phyloP scores from a whole-genome alignment of 2,888 invertebrate species.

The Shargacucullia verbasci region DNA sequence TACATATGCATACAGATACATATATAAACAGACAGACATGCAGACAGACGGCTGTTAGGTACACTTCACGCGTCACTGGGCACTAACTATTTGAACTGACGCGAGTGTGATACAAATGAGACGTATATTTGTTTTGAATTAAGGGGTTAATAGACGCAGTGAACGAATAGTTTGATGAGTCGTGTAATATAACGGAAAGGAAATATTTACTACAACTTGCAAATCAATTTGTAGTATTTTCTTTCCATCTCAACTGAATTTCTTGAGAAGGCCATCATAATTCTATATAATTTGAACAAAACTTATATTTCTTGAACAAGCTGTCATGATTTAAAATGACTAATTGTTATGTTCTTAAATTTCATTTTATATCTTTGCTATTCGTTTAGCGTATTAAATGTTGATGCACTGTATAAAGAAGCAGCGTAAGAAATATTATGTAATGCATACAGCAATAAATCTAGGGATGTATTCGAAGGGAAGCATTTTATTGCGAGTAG shows the following conservation, averaged over 20 bases:
- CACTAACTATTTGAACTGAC: slow-evolving; percentile 46
- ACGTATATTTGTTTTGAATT: slow-evolving; percentile 41
- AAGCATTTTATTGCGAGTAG: slow-evolving; percentile 48
- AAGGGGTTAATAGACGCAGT: slow-evolving; percentile 18
- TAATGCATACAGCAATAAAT: slow-evolving; percentile 29
- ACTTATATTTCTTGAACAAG: no score
- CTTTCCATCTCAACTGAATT: no score
- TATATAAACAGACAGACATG: neutral
- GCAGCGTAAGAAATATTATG: neutral
- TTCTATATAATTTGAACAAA: no score
- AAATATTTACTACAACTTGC: no score
- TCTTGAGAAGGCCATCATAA: no score
- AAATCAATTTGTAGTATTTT: no score
- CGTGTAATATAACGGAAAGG: no score
- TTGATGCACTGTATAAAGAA: neutral
- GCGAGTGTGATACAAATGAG: slow-evolving; percentile 36
- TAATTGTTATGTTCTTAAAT: no score
- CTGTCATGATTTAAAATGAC: no score
- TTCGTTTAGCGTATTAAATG: no score
- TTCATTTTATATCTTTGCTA: no score
- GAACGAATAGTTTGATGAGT: slow-evolving; percentile 4
- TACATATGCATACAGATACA: slow-evolving; percentile 1
- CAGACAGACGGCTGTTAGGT: slow-evolving; percentile 5
- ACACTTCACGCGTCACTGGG: slow-evolving; percentile 38
- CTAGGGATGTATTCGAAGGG: slow-evolving; percentile 19